Conservation (phyloP, 2,888 invertebrate species). For the Yponomeuta malinellus region DNA sequence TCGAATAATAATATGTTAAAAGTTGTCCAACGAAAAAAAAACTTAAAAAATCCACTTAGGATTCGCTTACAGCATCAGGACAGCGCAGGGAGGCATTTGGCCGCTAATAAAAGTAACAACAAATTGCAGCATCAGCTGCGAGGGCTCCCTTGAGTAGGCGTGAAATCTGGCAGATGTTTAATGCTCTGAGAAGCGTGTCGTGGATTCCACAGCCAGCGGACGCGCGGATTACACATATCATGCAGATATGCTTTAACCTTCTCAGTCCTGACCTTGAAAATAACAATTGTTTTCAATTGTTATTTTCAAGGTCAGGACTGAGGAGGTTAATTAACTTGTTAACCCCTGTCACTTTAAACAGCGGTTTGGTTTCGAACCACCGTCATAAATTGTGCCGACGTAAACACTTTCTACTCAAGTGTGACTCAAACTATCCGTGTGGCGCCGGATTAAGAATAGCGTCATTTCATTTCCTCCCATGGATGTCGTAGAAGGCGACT, state of each 20-base stretch:
- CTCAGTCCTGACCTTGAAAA: too few relatives aligned
- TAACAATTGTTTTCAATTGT: too few relatives aligned
- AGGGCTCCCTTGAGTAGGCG: conserved; percentile 28
- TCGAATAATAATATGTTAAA: too few relatives aligned
- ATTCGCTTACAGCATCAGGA: too few relatives aligned
- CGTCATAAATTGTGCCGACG: background rate
- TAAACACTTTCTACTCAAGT: background rate
- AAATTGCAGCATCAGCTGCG: conserved; percentile 24
- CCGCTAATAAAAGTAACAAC: conserved; percentile 7
- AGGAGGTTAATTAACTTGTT: conserved; percentile 60
- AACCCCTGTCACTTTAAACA: conserved; percentile 33
- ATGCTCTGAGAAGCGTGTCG: conserved; percentile 12
- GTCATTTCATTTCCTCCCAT: too few relatives aligned
- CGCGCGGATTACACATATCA: conserved; percentile 34
- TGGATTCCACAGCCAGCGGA: conserved; percentile 12
- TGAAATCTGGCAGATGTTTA: conserved; percentile 31
- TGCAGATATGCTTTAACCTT: conserved; percentile 42
- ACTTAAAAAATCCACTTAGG: too few relatives aligned
- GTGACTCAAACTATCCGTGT: too few relatives aligned
- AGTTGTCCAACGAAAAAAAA: too few relatives aligned
- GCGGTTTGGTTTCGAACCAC: conserved; percentile 23
- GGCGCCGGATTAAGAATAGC: too few relatives aligned
- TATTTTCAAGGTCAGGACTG: too few relatives aligned
- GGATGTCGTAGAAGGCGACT: too few relatives aligned
- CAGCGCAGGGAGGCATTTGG: too few relatives aligned